Evolutionary conservation across 92 coral and sea anemone genomes (phyloP), one percentile per base, ranked within the genome.

Genomic region (Epizoanthus fatuus): DNA sequence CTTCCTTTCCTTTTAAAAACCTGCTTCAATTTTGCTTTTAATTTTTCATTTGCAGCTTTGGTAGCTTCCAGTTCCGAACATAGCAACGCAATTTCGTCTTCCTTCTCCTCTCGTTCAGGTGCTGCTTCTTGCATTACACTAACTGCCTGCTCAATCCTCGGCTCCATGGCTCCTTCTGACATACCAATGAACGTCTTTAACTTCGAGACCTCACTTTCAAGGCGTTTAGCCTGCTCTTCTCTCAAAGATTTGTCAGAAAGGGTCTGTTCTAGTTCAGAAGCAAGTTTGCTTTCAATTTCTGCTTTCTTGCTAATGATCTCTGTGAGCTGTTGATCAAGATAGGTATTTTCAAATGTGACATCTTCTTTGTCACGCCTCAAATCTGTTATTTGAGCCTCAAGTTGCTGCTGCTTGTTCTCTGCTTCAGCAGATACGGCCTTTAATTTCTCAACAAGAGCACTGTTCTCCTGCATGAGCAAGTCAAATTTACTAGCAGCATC

Each of bases 41-140:
- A 73, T 67, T 92, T 94, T 74, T 94, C 95, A 75, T 94, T 94
- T 44, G 88, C 19, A n/a, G 88, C 86, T 55, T 90, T 92, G n/a
- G 75, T 66, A 16, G 72, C 76, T 20, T 91, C 75, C 20, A 92
- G 88, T 70, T 94, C 98, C 2, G 86, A 54, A 60, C 20, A 77
- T 2, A 77, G 39, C 20, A 69, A 77, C 55, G 47, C 82, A 9
- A 40, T 19, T 45, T 77, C 82, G 4, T 60, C 44, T 17, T 76
- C 56, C 44, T 59, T 59, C 15, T 60, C 70, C 37, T 62, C 22
- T 39, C 14, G 19, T 3, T 42, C 25, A 9, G 68, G 53, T 49
- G 8, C 13, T 19, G 58, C 45, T 22, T 60, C 39, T 60, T 77
- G 82, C 82, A 60, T 11, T 40, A 77, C 22, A 42, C 82, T 77